A percentile compares a stretch with the other conserved stretches of the same genome.
phyloP scores from a whole-genome alignment of 2,888 invertebrate genomes.

The Cotesia congregata region DNA sequence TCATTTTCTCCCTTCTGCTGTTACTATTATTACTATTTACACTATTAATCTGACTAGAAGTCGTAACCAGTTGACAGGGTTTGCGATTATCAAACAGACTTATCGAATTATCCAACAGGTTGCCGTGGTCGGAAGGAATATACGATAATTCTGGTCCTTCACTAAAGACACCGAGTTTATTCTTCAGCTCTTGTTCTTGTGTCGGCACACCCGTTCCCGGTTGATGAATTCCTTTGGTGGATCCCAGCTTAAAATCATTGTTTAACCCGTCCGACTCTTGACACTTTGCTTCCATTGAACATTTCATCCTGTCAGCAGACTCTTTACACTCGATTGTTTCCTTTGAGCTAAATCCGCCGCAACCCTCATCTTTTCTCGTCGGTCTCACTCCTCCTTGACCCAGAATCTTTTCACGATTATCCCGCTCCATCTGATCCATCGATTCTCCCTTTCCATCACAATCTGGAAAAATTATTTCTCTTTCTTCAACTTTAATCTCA shows the following conservation, averaged over 20 bases:
- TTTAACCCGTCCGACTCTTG: slow-evolving; percentile 26
- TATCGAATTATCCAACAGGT: slow-evolving; percentile 43
- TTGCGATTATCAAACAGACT: slow-evolving; percentile 39
- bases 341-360: neutral
- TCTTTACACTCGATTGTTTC: slow-evolving; percentile 19
- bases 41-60: neutral
- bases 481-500: slow-evolving; percentile 6
- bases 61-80: slow-evolving; percentile 20
- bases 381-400: neutral
- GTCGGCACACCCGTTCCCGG: slow-evolving; percentile 51
- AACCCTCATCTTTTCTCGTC: slow-evolving; percentile 13
- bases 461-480: neutral
- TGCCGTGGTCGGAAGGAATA: slow-evolving; percentile 36
- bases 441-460: slow-evolving; percentile 29
- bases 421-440: slow-evolving; percentile 46
- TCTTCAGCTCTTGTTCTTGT: slow-evolving; percentile 61
- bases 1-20: slow-evolving; percentile 68
- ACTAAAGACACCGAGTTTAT: slow-evolving; percentile 62
- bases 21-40: slow-evolving; percentile 2
- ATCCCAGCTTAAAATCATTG: slow-evolving; percentile 36
- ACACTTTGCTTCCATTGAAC: slow-evolving; percentile 1
- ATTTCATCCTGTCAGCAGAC: neutral
- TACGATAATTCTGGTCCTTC: slow-evolving; percentile 60
- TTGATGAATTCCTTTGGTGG: slow-evolving; percentile 32
- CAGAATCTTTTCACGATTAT: slow-evolving; percentile 29